Conservation (phyloP, 2,888 invertebrate genomes). For the Nemoura dubitans region DNA sequence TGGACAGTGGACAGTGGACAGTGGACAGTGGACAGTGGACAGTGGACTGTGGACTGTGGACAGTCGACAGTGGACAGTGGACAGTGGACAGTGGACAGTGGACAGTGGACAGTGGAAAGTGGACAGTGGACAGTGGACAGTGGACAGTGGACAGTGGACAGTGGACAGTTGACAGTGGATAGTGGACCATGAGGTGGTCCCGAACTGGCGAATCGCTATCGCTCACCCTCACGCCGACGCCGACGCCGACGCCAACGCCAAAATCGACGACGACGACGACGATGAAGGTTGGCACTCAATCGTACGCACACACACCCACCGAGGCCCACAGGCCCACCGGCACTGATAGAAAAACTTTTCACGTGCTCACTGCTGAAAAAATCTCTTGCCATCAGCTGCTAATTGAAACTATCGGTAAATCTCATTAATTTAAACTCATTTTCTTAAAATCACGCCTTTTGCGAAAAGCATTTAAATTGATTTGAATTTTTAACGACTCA, state of each 20-base stretch:
- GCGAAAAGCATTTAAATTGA: not conserved
- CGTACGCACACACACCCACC: not conserved
- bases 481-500: not conserved
- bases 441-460: not conserved
- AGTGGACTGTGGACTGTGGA: no score
- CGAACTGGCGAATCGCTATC: not conserved
- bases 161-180: not conserved
- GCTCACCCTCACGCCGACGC: not conserved
- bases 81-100: no score
- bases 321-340: not conserved
- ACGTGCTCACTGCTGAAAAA: not conserved
- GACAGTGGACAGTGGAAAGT: no score
- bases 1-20: not conserved
- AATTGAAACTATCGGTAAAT: slow-evolving; percentile 12
- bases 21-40: not conserved
- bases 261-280: not conserved
- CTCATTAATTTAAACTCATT: not conserved
- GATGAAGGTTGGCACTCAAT: not conserved
- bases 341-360: not conserved
- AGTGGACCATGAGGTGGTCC: not conserved
- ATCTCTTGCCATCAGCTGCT: not conserved
- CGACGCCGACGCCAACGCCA: not conserved
- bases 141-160: not conserved
- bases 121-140: not conserved
- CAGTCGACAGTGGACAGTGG: not conserved